These are phyloP conservation scores for Machimus atricapillus DNA, from an alignment of 2,888 invertebrate genomes.

Conservation along the genomic window DNA sequence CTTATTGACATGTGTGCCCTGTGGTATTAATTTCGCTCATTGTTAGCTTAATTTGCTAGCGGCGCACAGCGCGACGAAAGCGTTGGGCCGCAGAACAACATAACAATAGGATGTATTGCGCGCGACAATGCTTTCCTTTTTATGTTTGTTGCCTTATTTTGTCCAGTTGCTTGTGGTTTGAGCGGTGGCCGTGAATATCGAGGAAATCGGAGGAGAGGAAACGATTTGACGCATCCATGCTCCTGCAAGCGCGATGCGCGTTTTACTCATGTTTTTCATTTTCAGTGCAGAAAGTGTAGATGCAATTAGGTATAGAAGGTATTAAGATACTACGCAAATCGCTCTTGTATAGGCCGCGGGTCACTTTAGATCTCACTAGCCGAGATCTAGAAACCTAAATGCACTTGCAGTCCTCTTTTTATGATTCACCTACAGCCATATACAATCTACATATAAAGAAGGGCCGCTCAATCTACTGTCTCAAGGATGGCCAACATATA, in stretches of 20 bases:
- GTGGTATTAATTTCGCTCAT: conserved; percentile 19
- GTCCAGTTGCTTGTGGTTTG: not conserved
- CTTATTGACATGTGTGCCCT: conserved; percentile 16
- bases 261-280: not conserved
- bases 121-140: conserved; percentile 9
- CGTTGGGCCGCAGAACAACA: not conserved
- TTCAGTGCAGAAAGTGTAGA: not conserved
- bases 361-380: not conserved
- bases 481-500: too few species aligned
- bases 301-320: not conserved
- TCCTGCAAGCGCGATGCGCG: not conserved
- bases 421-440: too few species aligned
- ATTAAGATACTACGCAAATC: not conserved
- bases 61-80: not conserved
- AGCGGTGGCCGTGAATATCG: conserved; percentile 17
- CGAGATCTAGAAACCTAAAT: too few species aligned
- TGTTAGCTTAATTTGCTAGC: conserved; percentile 2
- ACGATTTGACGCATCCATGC: not conserved
- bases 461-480: too few species aligned
- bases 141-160: not conserved
- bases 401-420: too few species aligned
- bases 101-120: conserved; percentile 18
- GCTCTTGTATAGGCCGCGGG: not conserved
- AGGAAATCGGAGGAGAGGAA: conserved; percentile 32
- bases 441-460: too few species aligned